Evolutionary conservation across 2,797 vertebrate genomes (phyloP).

Genomic region (Synanceia verrucosa): DNA sequence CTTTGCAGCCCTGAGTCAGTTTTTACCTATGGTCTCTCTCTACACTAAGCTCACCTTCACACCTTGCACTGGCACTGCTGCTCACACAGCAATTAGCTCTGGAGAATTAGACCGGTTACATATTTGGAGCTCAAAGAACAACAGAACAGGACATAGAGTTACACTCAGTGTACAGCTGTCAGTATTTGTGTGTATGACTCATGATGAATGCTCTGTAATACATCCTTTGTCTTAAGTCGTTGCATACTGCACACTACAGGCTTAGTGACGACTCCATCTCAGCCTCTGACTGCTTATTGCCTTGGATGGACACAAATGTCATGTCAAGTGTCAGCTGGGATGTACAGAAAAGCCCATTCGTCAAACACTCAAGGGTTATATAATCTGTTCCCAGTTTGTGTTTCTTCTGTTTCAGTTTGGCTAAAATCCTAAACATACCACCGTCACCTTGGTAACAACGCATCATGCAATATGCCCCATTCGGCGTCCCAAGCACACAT

Average conservation of each 20-base stretch:
- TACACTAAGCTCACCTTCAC: conserved; percentile 48
- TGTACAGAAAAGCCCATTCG: conserved; percentile 20
- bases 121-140: conserved; percentile 44
- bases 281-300: conserved; percentile 11
- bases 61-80: conserved; percentile 30
- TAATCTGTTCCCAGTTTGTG: neutral
- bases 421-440: neutral
- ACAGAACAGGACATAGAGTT: conserved; percentile 42
- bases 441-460: neutral
- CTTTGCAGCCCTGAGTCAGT: conserved; percentile 20
- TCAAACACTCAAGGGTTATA: conserved; percentile 1
- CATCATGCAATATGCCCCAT: neutral
- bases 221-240: conserved; percentile 18
- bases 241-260: conserved; percentile 4
- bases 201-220: conserved; percentile 15
- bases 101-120: conserved; percentile 56
- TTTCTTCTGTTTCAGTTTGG: neutral
- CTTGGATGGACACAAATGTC: conserved; percentile 23
- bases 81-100: conserved; percentile 68
- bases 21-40: conserved; percentile 19
- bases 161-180: conserved; percentile 30
- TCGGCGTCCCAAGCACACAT: neutral
- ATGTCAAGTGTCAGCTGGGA: conserved; percentile 11
- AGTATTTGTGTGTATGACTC: conserved; percentile 11
- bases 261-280: conserved; percentile 32